Evolutionary conservation across 30 jellyfish, hydroid and myxozoan species (phyloP).

Genomic region (Aurelia coerulea): DNA sequence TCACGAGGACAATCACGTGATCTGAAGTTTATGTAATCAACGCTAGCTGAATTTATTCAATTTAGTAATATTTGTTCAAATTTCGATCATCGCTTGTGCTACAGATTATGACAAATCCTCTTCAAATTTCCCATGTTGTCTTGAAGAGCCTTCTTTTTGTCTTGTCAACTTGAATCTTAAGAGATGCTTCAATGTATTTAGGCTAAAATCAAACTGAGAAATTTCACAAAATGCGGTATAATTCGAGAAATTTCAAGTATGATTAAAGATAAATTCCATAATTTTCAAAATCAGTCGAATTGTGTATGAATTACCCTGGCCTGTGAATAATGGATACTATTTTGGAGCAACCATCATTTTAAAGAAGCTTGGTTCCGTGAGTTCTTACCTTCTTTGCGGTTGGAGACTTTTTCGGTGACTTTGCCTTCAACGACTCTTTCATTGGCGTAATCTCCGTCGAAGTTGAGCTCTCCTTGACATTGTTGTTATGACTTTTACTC

Average conservation of each 20-base stretch:
- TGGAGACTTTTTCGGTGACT: conserved; percentile 65
- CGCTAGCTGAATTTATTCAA: no score
- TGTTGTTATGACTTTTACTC: conserved; percentile 19
- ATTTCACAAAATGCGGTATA: background rate
- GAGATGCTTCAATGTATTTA: background rate
- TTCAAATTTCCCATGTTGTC: no score
- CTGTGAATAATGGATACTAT: background rate
- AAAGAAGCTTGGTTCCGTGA: no score
- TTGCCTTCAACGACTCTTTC: conserved; percentile 20
- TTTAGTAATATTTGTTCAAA: no score
- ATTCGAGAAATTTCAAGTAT: background rate
- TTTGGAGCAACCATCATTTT: background rate
- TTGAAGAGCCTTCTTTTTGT: no score
- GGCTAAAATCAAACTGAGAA: background rate
- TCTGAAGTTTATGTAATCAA: no score
- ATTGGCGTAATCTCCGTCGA: conserved; percentile 9
- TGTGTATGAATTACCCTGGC: no score
- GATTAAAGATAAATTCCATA: background rate
- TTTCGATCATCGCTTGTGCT: no score
- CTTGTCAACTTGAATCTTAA: no score
- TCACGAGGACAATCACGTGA: no score
- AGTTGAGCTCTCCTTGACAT: conserved; percentile 2
- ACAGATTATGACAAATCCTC: no score
- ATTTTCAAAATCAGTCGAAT: no score
- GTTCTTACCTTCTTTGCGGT: conserved; percentile 27